Conservation (phyloP, 2,888 invertebrate genomes). For the Helicoverpa assulta region DNA sequence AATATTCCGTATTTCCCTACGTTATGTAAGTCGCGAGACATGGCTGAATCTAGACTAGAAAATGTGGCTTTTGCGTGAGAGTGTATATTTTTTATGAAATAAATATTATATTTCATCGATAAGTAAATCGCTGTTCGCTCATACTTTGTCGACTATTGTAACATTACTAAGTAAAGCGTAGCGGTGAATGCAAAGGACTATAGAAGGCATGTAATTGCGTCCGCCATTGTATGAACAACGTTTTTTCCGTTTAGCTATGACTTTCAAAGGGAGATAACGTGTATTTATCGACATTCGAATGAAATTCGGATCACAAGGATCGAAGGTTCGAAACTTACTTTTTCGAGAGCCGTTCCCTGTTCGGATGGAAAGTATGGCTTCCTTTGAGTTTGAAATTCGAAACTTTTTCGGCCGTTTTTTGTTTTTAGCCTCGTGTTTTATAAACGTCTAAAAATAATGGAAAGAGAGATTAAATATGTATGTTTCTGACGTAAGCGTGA, state of each 20-base stretch:
- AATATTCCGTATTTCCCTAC: neutral
- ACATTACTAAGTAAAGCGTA: slow-evolving; percentile 72
- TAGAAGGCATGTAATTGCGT: slow-evolving; percentile 75
- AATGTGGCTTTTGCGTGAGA: neutral
- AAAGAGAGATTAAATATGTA: neutral
- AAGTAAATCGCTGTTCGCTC: slow-evolving; percentile 16
- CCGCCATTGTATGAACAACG: slow-evolving; percentile 68
- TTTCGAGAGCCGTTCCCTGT: slow-evolving; percentile 33
- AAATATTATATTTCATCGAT: neutral
- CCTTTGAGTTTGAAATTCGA: slow-evolving; percentile 41
- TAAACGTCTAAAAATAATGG: neutral
- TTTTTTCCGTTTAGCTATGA: slow-evolving; percentile 53
- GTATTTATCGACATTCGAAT: slow-evolving; percentile 48
- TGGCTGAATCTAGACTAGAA: neutral
- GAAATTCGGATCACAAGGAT: slow-evolving; percentile 47
- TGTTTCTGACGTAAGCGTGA: neutral
- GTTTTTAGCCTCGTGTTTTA: slow-evolving; percentile 6
- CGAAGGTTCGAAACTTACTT: slow-evolving; percentile 36
- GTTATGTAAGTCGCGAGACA: neutral
- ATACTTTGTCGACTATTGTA: slow-evolving; percentile 39
- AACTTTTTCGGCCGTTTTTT: slow-evolving; percentile 22
- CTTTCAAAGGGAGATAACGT: slow-evolving; percentile 52
- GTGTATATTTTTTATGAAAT: neutral
- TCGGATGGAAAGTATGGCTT: slow-evolving; percentile 37
- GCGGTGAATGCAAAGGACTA: slow-evolving; percentile 73